Base-by-base conservation (phyloP, 2,797 vertebrate species). In the Zalophus californianus region DNA sequence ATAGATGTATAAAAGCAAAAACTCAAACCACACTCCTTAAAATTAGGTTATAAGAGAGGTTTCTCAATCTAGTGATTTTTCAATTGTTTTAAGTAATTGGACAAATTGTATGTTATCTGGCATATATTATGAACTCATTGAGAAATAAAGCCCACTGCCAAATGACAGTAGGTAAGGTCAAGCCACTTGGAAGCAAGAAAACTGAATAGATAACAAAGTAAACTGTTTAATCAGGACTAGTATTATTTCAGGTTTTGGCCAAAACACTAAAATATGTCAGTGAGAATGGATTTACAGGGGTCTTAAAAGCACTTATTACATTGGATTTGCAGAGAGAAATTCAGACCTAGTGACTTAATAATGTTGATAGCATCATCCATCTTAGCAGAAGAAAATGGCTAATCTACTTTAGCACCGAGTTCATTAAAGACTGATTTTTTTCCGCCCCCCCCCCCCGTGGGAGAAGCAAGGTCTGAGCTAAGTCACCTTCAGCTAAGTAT, bases 301-400 rank as follows among this genome's bases (percentile, higher is more conserved):
- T 21, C 96, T 96, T 97, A 98, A 98, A 86, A 85, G 85, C 16
- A 4, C 89, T 97, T 98, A 97, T 95, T 98, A 96, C 96, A 97
- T 93, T 0, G 0, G 58, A 93, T 97, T 98, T 97, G 94, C 89
- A 97, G 90, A 97, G 77, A 98, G 78, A 97, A 98, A 98, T 95
- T 98, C 95, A 97, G 96, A 97, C 91, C 88, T 73, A 96, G 91
- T 95, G 97, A 97, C 95, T 98, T 98, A 98, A 98, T 97, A 98
- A 95, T 44, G 13, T 85, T 98, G 98, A 98, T 97, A 98, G 92
- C 90, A 97, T 97, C 97, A 97, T 98, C 97, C 97, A 96, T 98
- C 97, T 98, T 95, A 66, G 41, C 64, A 21, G 44, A 60, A 97
- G 94, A 97, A 98, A 98, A 97, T 3, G 8, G 91, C 72, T 98